Conservation (phyloP, 2,797 vertebrate species). For the Hipposideros larvatus region DNA sequence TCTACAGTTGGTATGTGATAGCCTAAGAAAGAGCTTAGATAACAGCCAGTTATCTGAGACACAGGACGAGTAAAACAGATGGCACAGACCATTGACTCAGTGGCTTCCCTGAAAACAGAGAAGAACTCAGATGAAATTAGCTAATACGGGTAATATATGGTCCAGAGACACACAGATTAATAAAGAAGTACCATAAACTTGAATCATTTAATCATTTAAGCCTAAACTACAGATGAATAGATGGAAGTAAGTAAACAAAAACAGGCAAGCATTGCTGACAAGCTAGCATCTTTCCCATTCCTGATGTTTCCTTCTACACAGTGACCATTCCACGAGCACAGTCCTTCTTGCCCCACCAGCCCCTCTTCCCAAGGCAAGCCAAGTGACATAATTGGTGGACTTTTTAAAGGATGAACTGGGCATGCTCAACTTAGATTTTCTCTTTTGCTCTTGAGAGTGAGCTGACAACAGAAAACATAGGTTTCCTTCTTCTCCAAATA, state of each 20-base stretch:
- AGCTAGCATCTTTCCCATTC: not conserved
- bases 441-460: not conserved
- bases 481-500: not conserved
- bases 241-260: not conserved
- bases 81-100: not conserved
- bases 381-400: not conserved
- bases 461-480: not conserved
- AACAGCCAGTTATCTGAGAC: not conserved
- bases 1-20: not conserved
- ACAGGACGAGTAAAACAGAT: not conserved
- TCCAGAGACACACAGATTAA: not conserved
- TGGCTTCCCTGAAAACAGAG: not conserved
- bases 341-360: too few relatives aligned
- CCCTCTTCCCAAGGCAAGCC: not conserved
- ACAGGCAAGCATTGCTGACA: not conserved
- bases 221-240: not conserved
- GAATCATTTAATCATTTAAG: not conserved
- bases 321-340: not conserved
- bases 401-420: not conserved
- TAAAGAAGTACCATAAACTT: not conserved
- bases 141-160: not conserved
- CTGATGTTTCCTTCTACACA: not conserved
- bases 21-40: not conserved
- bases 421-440: not conserved
- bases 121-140: not conserved